A percentile compares a stretch with the other conserved stretches of the same genome.
These are phyloP conservation scores for Kradibia gibbosae DNA, from an alignment of 1,140 invertebrate genomes.

Conservation along the genomic window DNA sequence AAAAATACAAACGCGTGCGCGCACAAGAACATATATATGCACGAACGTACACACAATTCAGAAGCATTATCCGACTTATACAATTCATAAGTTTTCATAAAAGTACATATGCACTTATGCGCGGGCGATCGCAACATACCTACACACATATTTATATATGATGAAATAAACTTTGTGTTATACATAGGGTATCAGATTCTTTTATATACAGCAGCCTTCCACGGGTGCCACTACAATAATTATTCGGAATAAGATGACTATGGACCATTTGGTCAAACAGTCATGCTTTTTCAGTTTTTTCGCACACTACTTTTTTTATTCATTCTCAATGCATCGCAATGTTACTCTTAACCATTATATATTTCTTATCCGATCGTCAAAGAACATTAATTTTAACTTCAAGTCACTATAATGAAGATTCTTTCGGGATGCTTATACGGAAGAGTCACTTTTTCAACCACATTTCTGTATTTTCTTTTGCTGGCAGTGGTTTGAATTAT, in stretches of 20 bases:
- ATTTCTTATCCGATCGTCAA: not conserved
- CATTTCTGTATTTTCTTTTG: not conserved
- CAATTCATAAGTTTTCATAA: too few species aligned
- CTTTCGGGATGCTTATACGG: not conserved
- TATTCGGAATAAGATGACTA: conserved; percentile 24
- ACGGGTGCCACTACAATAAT: not conserved
- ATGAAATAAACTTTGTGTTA: not conserved
- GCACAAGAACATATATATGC: not conserved
- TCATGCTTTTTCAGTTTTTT: conserved; percentile 11
- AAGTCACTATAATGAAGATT: conserved; percentile 27
- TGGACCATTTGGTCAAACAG: not conserved
- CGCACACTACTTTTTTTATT: not conserved
- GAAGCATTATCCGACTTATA: too few species aligned
- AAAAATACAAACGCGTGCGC: not conserved
- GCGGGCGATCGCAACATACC: too few species aligned
- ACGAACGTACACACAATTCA: not conserved
- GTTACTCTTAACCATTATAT: not conserved
- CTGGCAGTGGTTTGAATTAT: not conserved
- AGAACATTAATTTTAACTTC: not conserved
- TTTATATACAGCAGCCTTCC: not conserved
- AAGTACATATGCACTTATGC: too few species aligned
- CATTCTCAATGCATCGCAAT: not conserved
- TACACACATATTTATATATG: not conserved
- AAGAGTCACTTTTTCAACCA: not conserved
- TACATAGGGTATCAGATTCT: not conserved